Evolutionary conservation across 2,888 invertebrate genomes (phyloP).

Genomic region (Athalia cordata): DNA sequence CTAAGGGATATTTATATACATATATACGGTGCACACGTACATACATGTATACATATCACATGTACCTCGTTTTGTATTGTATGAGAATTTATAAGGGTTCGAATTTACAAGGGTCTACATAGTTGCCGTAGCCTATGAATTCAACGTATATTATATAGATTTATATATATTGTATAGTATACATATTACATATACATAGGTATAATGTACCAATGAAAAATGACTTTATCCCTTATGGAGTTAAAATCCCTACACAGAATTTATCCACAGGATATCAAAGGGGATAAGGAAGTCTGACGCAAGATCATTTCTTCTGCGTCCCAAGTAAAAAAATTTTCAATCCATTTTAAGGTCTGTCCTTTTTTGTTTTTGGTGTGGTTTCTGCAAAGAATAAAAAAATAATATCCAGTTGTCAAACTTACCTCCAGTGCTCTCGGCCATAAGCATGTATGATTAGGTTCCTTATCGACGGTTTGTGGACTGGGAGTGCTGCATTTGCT

Average conservation of each 20-base stretch:
- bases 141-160: background rate
- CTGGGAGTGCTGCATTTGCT: constrained; percentile 75
- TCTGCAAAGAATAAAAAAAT: background rate
- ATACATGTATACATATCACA: no score
- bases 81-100: constrained; percentile 41
- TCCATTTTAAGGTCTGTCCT: no score
- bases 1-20: background rate
- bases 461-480: constrained; percentile 63
- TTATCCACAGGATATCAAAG: background rate
- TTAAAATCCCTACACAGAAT: constrained; percentile 6
- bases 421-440: constrained; percentile 89
- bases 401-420: constrained; percentile 65
- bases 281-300: background rate
- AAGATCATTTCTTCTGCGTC: background rate
- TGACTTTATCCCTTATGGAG: background rate
- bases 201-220: background rate
- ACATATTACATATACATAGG: background rate
- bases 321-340: no score
- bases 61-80: constrained; percentile 30
- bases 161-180: no score
- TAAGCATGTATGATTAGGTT: constrained; percentile 80
- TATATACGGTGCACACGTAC: no score
- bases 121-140: constrained; percentile 3
- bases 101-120: constrained; percentile 37
- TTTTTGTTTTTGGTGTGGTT: background rate